Conservation (phyloP, 2,797 vertebrate genomes). For the Prionace glauca region DNA sequence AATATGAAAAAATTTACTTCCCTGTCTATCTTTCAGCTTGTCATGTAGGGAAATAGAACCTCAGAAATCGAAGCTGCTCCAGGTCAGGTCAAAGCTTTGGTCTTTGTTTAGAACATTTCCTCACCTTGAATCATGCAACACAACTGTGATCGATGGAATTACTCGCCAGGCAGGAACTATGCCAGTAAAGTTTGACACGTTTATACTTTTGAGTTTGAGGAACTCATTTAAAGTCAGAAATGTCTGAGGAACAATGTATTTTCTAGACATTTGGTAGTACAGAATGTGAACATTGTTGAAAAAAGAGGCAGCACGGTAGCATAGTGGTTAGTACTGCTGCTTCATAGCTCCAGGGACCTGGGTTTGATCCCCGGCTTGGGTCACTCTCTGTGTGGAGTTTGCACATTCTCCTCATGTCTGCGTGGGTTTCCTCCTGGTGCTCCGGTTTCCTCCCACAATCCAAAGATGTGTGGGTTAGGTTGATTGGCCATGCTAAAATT, state of each 20-base stretch:
- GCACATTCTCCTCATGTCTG: no score
- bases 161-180: neutral
- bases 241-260: neutral
- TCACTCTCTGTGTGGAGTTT: no score
- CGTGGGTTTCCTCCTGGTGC: no score
- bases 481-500: no score
- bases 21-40: neutral
- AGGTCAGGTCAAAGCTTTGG: neutral
- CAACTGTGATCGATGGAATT: neutral
- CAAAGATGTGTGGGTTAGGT: no score
- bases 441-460: no score
- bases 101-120: neutral
- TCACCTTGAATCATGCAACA: neutral
- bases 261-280: no score
- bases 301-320: no score
- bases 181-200: neutral
- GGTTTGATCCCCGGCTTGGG: no score
- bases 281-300: no score
- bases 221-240: neutral
- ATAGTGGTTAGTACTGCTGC: no score
- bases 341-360: no score
- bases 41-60: neutral
- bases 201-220: neutral
- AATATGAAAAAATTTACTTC: neutral
- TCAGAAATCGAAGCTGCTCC: neutral